Evolutionary conservation across 2,113 vertebrate species (phyloP), one percentile per base, ranked within the genome.

Genomic region (Numida meleagris): DNA sequence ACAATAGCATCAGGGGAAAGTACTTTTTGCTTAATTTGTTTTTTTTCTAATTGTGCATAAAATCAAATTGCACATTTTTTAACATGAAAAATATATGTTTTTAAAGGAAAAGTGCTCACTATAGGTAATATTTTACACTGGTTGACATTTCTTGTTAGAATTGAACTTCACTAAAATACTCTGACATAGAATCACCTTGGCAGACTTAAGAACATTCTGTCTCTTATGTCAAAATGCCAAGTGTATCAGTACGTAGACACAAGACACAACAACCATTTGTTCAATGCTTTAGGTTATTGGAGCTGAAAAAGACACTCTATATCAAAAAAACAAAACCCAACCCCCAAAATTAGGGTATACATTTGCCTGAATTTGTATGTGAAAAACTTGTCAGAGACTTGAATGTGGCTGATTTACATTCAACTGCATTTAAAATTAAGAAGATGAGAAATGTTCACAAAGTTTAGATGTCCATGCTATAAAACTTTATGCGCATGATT

Each of bases 131-230:
- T 89, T 48, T 93, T 89, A 42, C n/a, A 80, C 17, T 31, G 80
- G 36, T 58, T 94, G 75, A 71, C 50, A 74, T 62, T 89, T 88
- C 77, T 67, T 91, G 27, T 77, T 86, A 70, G 94, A 89, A 74
- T 18, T 73, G 62, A 70, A 73, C 63, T 66, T 93, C 86, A 74
- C 45, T 67, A 68, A 91, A 82, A 51, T 72, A 50, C 12, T 75
- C 65, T 67, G 36, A 82, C 45, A 66, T n/a, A 33, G 38, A 80
- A 50, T 51, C 23, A 24, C 80, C 33, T 85, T 81, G 50, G n/a
- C 50, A 89, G 72, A 57, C 7, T 62, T 45, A 51, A 31, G 58
- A 73, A 55, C 77, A 70, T 57, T 87, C 57, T 83, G 25, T 43
- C 21, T 83, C 58, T 38, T 62, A 63, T 77, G 12, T 10, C 50